Conservation (phyloP, 2,888 invertebrate species). For the Mythimna lalbum region DNA sequence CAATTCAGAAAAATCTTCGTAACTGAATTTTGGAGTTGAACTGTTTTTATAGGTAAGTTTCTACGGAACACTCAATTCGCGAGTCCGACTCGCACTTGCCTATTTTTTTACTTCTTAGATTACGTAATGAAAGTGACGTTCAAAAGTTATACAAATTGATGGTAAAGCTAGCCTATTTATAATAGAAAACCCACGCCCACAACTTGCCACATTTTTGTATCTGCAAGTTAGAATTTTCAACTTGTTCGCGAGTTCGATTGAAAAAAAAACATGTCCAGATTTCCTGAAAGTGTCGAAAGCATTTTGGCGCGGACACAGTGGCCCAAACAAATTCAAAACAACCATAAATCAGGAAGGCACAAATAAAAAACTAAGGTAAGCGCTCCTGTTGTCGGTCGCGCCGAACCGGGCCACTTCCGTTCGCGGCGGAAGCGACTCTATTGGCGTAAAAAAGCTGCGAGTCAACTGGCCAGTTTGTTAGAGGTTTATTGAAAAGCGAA, state of each 20-base stretch:
- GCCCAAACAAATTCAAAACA: conserved; percentile 87
- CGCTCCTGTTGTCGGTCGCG: conserved; percentile 88
- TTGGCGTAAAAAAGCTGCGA: conserved; percentile 87
- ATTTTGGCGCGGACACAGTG: conserved; percentile 82
- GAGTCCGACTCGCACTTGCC: no score
- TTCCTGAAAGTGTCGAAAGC: conserved; percentile 83
- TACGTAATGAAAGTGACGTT: conserved; percentile 6
- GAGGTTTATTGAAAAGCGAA: conserved; percentile 82
- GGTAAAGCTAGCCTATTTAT: conserved; percentile 22
- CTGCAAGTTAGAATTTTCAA: conserved; percentile 57
- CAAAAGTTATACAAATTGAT: conserved; percentile 19
- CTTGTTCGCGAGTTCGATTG: conserved; percentile 64
- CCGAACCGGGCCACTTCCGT: conserved; percentile 84
- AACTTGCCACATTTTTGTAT: conserved; percentile 24
- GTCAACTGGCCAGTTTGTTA: conserved; percentile 85
- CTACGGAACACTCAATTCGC: no score
- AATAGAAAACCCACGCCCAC: conserved; percentile 24
- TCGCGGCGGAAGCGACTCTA: conserved; percentile 83
- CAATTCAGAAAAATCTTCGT: no score
- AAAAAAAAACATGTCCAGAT: conserved; percentile 73
- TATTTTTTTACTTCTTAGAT: neutral
- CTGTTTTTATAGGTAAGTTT: no score
- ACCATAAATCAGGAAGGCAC: conserved; percentile 86
- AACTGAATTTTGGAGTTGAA: no score
- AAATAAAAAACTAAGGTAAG: conserved; percentile 91